phyloP scores from a whole-genome alignment of 2,113 vertebrate genomes.

The Burhinus bistriatus region DNA sequence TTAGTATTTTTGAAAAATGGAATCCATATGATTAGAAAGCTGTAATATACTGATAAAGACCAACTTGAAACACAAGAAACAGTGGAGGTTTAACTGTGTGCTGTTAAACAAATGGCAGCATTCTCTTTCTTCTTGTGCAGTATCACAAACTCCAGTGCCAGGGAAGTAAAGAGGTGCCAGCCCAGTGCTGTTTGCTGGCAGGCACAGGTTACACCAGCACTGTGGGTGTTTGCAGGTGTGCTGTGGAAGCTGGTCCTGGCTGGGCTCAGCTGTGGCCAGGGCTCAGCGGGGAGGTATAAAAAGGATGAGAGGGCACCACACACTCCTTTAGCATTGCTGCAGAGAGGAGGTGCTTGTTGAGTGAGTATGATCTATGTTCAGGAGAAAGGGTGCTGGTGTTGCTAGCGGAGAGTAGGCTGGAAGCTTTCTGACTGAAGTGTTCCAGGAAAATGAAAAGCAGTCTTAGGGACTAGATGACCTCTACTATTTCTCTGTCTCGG shows the following conservation, averaged over 20 bases:
- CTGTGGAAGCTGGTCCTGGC: not conserved
- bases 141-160: not conserved
- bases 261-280: not conserved
- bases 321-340: fast-evolving
- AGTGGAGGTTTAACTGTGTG: not conserved
- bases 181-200: not conserved
- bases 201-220: not conserved
- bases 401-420: not conserved
- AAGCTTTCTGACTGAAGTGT: not conserved
- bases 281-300: not conserved
- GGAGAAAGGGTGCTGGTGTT: not conserved
- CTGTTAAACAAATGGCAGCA: not conserved
- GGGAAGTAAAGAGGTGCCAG: not conserved
- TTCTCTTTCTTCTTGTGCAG: not conserved
- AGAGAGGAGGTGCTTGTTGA: not conserved
- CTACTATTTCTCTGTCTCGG: not conserved
- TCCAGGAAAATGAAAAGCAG: not conserved
- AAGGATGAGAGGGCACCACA: fast-evolving
- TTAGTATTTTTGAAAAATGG: not conserved
- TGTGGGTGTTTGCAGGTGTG: not conserved
- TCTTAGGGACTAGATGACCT: not conserved
- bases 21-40: not conserved
- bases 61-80: not conserved
- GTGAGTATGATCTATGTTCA: fast-evolving
- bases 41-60: not conserved